Evolutionary conservation across 2,888 invertebrate species (phyloP), one percentile per base, ranked within the genome.

Genomic region (Euspilapteryx auroguttella): DNA sequence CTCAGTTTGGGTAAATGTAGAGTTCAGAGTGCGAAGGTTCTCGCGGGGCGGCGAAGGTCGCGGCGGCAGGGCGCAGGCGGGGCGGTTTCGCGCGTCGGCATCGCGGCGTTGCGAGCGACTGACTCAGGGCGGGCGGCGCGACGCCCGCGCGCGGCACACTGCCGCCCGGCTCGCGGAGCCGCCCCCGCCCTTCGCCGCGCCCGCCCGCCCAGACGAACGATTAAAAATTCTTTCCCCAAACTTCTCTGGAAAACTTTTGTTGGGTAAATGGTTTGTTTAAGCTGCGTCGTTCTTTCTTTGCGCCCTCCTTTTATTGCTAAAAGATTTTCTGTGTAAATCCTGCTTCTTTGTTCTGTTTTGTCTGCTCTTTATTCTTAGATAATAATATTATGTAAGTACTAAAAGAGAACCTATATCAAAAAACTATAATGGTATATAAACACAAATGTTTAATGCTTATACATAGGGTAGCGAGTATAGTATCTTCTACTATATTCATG

Each of bases 91-190:
- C 41, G 47, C 41, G 42, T 21, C 9, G 21, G 43, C 45, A 46
- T 41, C 42, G 51, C 43, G 48, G 49, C 49, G 55, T 51, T 47
- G 58, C 59, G 54, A 42, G 42, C 44, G 49, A 51, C 17, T 17
- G 17, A 8, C 17, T 5, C 48, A 48, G 57, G 59, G 63, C 64
- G 63, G 64, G 63, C 64, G 62, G 64, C 65, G 63, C 63, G 53
- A 46, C 62, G 76, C 71, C 73, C 78, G 78, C 78, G 77, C 76
- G 78, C 76, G 73, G 73, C 78, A 65, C 75, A 73, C 68, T 65
- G 68, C 57, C 64, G 62, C 58, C 52, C 65, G 63, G 52, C 52
- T 51, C 49, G 41, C 48, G 42, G 47, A 45, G 45, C 47, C 48
- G 47, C 45, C 44, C 40, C 35, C 32, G 34, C 28, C 36, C 36